Evolutionary conservation across 2,113 vertebrate genomes (phyloP).

Genomic region (Nycticorax nycticorax): DNA sequence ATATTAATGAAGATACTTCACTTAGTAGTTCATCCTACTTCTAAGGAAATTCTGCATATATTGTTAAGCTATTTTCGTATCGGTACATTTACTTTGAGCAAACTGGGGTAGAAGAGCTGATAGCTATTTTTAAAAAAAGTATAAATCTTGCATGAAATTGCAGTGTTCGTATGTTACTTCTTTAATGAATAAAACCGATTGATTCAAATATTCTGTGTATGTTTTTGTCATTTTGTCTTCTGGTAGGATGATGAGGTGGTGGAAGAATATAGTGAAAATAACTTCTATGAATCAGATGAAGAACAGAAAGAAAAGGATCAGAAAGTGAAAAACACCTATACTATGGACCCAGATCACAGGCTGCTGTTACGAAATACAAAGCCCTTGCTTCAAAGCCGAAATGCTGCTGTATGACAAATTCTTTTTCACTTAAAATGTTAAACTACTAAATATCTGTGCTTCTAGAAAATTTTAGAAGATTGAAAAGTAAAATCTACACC

Average conservation of each 20-base stretch:
- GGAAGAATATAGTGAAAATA: constrained; percentile 81
- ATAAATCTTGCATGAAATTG: not conserved
- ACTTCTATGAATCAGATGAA: constrained; percentile 92
- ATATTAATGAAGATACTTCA: not conserved
- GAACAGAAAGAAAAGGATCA: constrained; percentile 75
- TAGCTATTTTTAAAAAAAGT: not conserved
- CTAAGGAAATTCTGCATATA: not conserved
- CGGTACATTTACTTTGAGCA: not conserved
- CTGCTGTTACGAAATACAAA: constrained; percentile 93
- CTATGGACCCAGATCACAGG: constrained; percentile 97
- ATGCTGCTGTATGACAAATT: constrained; percentile 87
- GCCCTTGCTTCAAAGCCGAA: constrained; percentile 95
- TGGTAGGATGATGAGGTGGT: constrained; percentile 75
- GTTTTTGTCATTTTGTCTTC: not conserved
- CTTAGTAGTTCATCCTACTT: not conserved
- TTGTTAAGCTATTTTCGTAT: not conserved
- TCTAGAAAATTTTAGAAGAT: not conserved
- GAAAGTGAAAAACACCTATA: constrained; percentile 70
- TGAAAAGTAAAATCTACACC: not conserved
- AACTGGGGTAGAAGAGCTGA: not conserved
- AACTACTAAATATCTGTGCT: not conserved
- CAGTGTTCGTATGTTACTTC: not conserved
- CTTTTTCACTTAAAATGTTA: not conserved
- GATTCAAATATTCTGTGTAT: not conserved
- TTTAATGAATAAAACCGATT: not conserved